These are phyloP conservation scores for Cebus imitator DNA, from an alignment of 2,113 vertebrate genomes.

Conservation along the genomic window DNA sequence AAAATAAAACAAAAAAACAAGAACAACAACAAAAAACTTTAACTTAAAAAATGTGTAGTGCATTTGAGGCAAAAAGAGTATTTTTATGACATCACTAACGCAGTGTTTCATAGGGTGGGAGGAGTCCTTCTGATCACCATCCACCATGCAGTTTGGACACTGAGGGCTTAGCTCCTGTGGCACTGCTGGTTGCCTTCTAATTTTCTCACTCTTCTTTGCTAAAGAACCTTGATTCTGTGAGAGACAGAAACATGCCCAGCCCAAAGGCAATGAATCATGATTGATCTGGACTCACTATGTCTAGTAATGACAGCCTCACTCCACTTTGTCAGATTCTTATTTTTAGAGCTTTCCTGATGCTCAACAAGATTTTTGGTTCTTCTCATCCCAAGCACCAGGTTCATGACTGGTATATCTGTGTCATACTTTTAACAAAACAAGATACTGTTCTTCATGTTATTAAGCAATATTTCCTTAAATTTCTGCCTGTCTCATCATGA, in stretches of 20 bases:
- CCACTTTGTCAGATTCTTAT: neutral
- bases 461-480: neutral
- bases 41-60: neutral
- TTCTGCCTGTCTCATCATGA: neutral
- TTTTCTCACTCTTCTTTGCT: neutral
- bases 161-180: neutral
- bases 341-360: neutral
- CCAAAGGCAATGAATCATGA: neutral
- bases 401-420: neutral
- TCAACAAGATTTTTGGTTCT: neutral
- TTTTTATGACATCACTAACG: too few species aligned
- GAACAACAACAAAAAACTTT: neutral
- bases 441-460: neutral
- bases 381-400: neutral
- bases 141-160: neutral
- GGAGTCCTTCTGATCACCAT: neutral
- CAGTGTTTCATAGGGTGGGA: neutral
- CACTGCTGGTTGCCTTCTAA: too few species aligned
- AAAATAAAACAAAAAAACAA: too few species aligned
- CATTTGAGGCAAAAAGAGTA: neutral
- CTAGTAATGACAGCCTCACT: neutral
- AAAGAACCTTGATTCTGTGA: neutral
- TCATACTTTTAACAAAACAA: neutral
- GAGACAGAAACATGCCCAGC: neutral
- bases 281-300: neutral